Evolutionary conservation across 2,113 vertebrate genomes (phyloP).

Genomic region (Sinocyclocheilus maitianheensis): DNA sequence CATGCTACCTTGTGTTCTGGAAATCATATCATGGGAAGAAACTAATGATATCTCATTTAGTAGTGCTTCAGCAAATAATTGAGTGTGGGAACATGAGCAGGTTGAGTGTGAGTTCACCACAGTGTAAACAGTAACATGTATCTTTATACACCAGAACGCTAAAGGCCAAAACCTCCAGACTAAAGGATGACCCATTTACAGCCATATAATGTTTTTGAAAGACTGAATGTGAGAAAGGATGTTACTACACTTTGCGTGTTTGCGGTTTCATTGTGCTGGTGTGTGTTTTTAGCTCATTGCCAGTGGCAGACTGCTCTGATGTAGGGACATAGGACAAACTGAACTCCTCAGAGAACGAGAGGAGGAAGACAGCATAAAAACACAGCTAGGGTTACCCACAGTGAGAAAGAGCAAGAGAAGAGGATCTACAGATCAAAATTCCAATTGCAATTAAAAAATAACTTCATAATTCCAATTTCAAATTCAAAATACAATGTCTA

Average conservation of each 20-base stretch:
- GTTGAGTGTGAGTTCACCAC: not conserved
- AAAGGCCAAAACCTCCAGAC: not conserved
- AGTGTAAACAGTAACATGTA: constrained; percentile 18
- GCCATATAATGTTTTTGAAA: not conserved
- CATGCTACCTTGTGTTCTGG: not conserved
- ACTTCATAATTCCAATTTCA: not conserved
- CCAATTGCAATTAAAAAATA: not conserved
- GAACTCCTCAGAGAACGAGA: too few species aligned
- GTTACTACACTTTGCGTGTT: not conserved
- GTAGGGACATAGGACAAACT: too few species aligned
- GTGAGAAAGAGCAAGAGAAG: not conserved
- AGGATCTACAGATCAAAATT: not conserved
- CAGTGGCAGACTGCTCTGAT: not conserved
- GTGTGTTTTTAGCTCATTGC: not conserved
- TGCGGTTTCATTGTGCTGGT: constrained; percentile 10
- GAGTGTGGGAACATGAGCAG: constrained; percentile 7
- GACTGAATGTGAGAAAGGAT: not conserved
- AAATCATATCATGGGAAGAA: not conserved
- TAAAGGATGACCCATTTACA: constrained; percentile 31
- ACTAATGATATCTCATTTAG: not conserved
- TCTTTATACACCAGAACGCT: not conserved
- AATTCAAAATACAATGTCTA: not conserved
- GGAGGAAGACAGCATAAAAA: not conserved
- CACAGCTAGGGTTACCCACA: not conserved
- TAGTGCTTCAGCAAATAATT: not conserved